Evolutionary conservation across 2,113 vertebrate genomes (phyloP), one percentile per base, ranked within the genome.

Genomic region (Zonotrichia leucophrys): DNA sequence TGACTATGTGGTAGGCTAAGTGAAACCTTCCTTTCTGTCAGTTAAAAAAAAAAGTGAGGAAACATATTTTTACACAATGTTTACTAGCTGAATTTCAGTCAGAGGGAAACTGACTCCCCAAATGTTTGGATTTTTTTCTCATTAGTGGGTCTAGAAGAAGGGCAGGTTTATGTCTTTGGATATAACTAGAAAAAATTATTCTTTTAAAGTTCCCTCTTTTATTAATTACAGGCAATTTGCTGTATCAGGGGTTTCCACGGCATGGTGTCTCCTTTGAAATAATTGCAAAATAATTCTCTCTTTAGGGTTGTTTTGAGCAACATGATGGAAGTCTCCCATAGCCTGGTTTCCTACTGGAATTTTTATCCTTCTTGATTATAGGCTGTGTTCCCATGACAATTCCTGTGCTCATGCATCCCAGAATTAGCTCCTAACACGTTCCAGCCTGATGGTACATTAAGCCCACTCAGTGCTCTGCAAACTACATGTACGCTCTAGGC

Each of bases 351-450:
- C 66, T 76, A 41, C 69, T 39, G 87, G 92, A 92, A 89, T 94
- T 96, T 95, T 97, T 84, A 85, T 87, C 84, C 91, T 94, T 87
- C 81, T 92, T 95, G 91, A 87, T 96, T 95, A 97, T 87, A 89
- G 25, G 50, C 77, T 91, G 82, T 79, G 94, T 96, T 96, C 93
- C 91, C 91, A 95, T 97, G 96, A 95, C 96, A 94, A 96, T 97
- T 95, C 89, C 91, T 95, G 70, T 81, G 55, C 91, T 95, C 91
- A 69, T 55, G 22, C 81, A 94, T 95, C 91, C 93, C 93, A 96
- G 91, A 96, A 97, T 97, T 97, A 96, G 95, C 94, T 97, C 74
- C 91, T 95, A 89, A 94, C 95, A 95, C 49, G 0, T 96, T 95
- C 81, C 84, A 97, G 91, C 93, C 91, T 96, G 96, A 94, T 96